phyloP scores from a whole-genome alignment of 2,888 invertebrate species.

The Xestobium rufovillosum region DNA sequence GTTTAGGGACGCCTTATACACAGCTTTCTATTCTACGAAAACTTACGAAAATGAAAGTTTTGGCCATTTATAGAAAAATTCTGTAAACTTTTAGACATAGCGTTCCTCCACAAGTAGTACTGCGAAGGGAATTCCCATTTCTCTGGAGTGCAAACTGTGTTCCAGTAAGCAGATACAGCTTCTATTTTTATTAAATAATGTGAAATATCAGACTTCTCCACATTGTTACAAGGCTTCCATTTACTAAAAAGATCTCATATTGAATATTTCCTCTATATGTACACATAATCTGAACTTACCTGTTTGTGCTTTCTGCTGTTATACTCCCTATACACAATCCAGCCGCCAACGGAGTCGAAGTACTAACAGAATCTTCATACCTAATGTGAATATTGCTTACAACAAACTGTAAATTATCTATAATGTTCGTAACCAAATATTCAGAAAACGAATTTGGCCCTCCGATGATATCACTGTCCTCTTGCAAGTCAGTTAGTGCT shows the following conservation, averaged over 20 bases:
- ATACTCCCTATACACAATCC: constrained; percentile 71
- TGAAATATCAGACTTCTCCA: constrained; percentile 32
- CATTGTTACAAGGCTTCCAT: constrained; percentile 63
- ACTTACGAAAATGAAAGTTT: constrained; percentile 73
- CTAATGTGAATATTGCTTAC: constrained; percentile 72
- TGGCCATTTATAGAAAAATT: constrained; percentile 71
- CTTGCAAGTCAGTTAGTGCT: constrained; percentile 60
- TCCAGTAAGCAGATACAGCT: constrained; percentile 71
- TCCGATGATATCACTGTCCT: constrained; percentile 51
- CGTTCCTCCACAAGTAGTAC: constrained; percentile 66
- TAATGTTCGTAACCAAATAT: constrained; percentile 64
- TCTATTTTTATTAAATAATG: constrained; percentile 72
- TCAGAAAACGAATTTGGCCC: constrained; percentile 63
- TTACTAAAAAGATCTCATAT: constrained; percentile 47
- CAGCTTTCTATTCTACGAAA: too few relatives aligned
- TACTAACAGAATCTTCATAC: constrained; percentile 68
- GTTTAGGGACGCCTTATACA: too few relatives aligned
- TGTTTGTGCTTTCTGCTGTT: constrained; percentile 73
- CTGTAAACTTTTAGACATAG: constrained; percentile 66
- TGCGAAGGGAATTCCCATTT: constrained; percentile 50
- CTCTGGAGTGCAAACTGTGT: constrained; percentile 49
- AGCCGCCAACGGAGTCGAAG: constrained; percentile 60
- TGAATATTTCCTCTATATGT: too few relatives aligned
- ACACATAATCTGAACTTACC: constrained; percentile 44
- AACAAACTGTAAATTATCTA: constrained; percentile 73